phyloP scores from a whole-genome alignment of 2,888 invertebrate species.

The Dermolepida albohirtum region DNA sequence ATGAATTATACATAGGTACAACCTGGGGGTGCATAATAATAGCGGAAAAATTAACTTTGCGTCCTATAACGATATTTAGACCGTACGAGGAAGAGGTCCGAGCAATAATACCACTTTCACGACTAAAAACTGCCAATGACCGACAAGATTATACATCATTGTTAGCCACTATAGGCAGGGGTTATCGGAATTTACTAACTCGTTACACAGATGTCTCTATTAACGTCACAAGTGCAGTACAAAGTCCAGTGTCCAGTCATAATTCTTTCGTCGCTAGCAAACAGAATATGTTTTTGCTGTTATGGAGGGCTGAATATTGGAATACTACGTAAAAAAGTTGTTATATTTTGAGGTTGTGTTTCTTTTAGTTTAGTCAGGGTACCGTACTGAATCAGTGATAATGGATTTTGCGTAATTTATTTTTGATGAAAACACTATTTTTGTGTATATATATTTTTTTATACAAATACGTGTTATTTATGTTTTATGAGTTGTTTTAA shows the following conservation, averaged over 20 bases:
- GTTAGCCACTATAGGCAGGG: slow-evolving; percentile 84
- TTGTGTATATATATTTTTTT: slow-evolving; percentile 17
- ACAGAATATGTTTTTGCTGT: slow-evolving; percentile 73
- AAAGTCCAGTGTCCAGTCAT: slow-evolving; percentile 57
- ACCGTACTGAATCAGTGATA: slow-evolving; percentile 17
- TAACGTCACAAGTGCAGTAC: slow-evolving; percentile 61
- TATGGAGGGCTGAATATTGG: slow-evolving; percentile 83
- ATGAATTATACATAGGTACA: slow-evolving; percentile 89
- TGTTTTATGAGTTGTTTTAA: slow-evolving; percentile 3
- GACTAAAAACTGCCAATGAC: slow-evolving; percentile 62
- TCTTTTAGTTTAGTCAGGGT: slow-evolving; percentile 3
- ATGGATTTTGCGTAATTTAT: slow-evolving; percentile 13
- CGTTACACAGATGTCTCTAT: slow-evolving; percentile 71
- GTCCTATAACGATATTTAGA: slow-evolving; percentile 92
- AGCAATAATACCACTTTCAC: slow-evolving; percentile 71
- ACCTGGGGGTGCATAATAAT: slow-evolving; percentile 95
- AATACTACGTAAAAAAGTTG: slow-evolving; percentile 60
- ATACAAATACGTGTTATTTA: slow-evolving; percentile 14
- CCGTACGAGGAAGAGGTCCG: slow-evolving; percentile 87
- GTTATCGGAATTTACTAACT: slow-evolving; percentile 82
- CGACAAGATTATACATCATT: slow-evolving; percentile 66
- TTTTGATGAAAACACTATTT: slow-evolving; percentile 4
- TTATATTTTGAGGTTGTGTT: slow-evolving; percentile 11
- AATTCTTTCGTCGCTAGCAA: slow-evolving; percentile 49
- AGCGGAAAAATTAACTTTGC: slow-evolving; percentile 81